These are phyloP conservation scores for Wasmannia auropunctata DNA, from an alignment of 1,140 invertebrate species.

Conservation along the genomic window DNA sequence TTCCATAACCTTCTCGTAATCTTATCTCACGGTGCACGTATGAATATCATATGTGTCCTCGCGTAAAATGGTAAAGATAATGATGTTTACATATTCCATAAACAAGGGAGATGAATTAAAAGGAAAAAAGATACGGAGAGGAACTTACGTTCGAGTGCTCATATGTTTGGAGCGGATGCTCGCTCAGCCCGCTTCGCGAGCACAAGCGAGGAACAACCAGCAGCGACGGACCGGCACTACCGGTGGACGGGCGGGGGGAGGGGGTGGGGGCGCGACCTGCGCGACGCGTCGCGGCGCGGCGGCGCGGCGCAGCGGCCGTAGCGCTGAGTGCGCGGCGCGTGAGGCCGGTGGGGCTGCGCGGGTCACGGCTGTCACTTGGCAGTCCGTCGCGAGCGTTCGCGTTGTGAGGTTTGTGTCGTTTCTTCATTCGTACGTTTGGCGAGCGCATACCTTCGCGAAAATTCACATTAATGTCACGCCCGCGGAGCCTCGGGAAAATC, in stretches of 20 bases:
- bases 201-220: background rate
- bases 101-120: background rate
- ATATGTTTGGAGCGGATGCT: background rate
- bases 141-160: background rate
- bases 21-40: background rate
- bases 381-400: constrained; percentile 76
- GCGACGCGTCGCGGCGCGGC: too few relatives aligned
- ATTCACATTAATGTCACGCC: constrained; percentile 65
- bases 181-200: background rate
- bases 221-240: background rate
- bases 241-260: background rate
- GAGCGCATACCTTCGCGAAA: background rate
- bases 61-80: background rate
- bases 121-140: background rate
- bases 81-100: too few relatives aligned
- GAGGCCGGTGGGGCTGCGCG: constrained; percentile 69
- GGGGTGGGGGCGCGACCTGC: constrained; percentile 53
- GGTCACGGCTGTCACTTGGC: constrained; percentile 76
- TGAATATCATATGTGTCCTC: background rate
- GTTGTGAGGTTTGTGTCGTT: constrained; percentile 23
- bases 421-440: background rate
- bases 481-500: constrained; percentile 38
- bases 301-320: constrained; percentile 67
- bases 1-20: too few relatives aligned
- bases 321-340: constrained; percentile 65